Evolutionary conservation across 2,113 vertebrate genomes (phyloP).

Genomic region (Acanthisitta chloris): DNA sequence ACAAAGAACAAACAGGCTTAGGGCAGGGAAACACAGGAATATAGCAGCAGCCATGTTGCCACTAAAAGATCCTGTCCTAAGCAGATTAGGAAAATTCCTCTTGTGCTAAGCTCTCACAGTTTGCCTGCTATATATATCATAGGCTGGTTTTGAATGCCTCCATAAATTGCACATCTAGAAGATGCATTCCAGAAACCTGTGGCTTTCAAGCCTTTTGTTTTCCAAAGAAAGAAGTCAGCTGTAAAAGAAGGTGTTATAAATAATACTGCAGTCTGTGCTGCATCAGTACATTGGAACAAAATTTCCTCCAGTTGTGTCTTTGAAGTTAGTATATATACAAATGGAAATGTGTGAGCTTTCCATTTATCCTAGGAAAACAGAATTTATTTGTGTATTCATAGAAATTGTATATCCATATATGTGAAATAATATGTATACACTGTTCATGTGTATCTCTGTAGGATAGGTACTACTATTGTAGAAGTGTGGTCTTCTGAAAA

Average conservation of each 20-base stretch:
- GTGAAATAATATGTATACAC: background rate
- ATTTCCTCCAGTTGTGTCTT: background rate
- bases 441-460: background rate
- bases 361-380: background rate
- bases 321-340: background rate
- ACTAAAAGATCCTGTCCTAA: constrained; percentile 33
- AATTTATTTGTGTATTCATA: background rate
- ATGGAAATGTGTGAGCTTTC: background rate
- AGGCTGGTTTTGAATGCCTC: background rate
- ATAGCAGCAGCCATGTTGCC: constrained; percentile 31
- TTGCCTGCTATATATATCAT: background rate
- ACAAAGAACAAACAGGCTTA: constrained; percentile 58
- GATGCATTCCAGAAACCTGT: background rate
- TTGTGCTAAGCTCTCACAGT: background rate
- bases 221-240: background rate
- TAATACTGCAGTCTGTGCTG: background rate
- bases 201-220: background rate
- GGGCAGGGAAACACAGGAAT: constrained; percentile 27
- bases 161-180: background rate
- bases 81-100: constrained; percentile 53
- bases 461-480: background rate
- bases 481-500: background rate
- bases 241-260: background rate
- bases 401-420: no score
- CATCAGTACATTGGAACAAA: background rate